phyloP scores from a whole-genome alignment of 2,113 vertebrate species.

The Platysteira castanea region DNA sequence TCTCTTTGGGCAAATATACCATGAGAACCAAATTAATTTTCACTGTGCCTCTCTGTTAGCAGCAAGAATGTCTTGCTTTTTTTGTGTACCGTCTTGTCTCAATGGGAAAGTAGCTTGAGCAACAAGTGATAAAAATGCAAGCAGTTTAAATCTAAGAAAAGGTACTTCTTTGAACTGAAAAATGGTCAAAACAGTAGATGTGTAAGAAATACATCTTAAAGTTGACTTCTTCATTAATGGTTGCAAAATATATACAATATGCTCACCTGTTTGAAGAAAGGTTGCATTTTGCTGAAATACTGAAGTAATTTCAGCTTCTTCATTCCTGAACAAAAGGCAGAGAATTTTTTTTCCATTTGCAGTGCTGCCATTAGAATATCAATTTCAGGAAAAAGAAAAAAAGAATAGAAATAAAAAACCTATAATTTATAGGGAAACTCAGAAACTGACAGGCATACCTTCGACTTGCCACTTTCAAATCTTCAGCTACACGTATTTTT shows the following conservation, averaged over 20 bases:
- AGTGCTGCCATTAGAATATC: background rate
- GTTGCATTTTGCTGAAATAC: background rate
- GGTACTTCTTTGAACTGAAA: background rate
- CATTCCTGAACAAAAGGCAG: background rate
- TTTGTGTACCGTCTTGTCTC: background rate
- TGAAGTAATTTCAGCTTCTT: background rate
- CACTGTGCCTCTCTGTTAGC: background rate
- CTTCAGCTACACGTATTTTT: background rate
- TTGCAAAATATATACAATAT: background rate
- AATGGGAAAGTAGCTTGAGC: background rate
- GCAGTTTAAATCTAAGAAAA: background rate
- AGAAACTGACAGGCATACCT: background rate
- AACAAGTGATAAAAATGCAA: background rate
- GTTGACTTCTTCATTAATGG: background rate
- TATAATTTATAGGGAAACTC: background rate
- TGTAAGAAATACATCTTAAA: background rate
- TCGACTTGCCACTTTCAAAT: background rate
- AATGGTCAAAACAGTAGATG: background rate
- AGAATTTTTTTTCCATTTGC: background rate
- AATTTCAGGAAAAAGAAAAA: background rate
- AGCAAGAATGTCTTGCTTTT: background rate
- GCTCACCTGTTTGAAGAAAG: background rate
- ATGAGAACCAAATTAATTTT: background rate
- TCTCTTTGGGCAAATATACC: background rate
- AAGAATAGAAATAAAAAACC: background rate